Percentiles rank a stretch among this genome's conserved stretches.
Conservation (phyloP, 2,797 vertebrate species). For the Mallotus villosus region DNA sequence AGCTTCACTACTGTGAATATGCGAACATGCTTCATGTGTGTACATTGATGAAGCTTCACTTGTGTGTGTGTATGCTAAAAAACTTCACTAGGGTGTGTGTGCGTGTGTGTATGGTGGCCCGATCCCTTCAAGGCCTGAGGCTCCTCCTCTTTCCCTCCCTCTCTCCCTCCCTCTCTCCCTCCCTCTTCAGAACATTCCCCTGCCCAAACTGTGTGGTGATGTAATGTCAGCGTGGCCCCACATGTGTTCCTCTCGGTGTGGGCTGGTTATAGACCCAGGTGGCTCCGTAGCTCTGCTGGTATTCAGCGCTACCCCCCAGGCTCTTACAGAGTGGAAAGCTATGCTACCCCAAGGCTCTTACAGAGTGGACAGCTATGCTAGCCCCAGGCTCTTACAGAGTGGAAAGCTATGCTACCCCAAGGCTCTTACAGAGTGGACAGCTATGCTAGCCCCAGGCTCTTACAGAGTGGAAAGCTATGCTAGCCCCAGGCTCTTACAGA, state of each 20-base stretch:
- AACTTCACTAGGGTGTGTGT: no score
- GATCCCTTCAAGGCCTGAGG: not conserved
- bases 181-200: not conserved
- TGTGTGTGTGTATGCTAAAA: not conserved
- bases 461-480: no score
- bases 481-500: conserved; percentile 32
- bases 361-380: no score
- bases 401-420: no score
- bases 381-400: no score
- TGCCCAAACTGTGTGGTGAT: conserved; percentile 28
- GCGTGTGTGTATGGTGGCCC: not conserved
- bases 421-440: no score
- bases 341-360: not conserved
- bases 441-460: no score
- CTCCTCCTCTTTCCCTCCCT: conserved; percentile 7
- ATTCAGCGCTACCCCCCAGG: conserved; percentile 28
- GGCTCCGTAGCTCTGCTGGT: conserved; percentile 22
- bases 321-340: conserved; percentile 41
- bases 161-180: not conserved
- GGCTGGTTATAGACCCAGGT: conserved; percentile 26
- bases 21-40: not conserved
- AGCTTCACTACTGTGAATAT: no score
- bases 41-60: no score
- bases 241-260: conserved; percentile 20
- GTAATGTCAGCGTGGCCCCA: conserved; percentile 38